Evolutionary conservation across 2,888 invertebrate genomes (phyloP).

Genomic region (Anaspis maculata): DNA sequence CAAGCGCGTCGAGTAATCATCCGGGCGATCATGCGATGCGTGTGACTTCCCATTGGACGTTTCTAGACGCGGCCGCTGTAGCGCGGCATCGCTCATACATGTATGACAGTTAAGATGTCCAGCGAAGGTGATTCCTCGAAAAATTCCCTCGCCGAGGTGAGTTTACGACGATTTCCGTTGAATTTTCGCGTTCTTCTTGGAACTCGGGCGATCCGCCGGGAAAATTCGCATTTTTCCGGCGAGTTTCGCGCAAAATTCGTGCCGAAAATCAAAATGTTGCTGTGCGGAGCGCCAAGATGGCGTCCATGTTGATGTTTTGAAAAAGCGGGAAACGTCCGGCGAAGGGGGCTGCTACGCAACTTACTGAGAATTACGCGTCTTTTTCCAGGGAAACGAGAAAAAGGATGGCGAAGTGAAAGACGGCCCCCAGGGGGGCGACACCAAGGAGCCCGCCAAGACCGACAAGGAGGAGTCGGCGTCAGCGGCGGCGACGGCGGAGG

Average conservation of each 20-base stretch:
- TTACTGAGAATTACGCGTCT: conserved; percentile 7
- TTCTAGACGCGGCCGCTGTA: conserved; percentile 41
- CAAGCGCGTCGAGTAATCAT: neutral
- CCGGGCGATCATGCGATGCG: conserved; percentile 32
- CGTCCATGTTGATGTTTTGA: conserved; percentile 37
- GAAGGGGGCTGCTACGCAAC: no score
- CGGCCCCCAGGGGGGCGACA: conserved; percentile 26
- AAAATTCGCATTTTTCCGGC: neutral
- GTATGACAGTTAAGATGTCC: conserved; percentile 40
- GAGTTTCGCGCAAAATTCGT: conserved; percentile 8
- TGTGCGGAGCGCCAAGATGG: conserved; percentile 38
- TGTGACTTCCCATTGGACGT: conserved; percentile 39
- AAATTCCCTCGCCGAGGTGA: conserved; percentile 38
- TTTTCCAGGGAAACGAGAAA: conserved; percentile 26
- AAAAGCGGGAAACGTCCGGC: conserved; percentile 46
- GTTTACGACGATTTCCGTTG: conserved; percentile 16
- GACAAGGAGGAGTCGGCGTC: neutral
- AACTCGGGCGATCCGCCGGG: no score
- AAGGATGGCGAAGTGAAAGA: conserved; percentile 28
- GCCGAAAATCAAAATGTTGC: conserved; percentile 32
- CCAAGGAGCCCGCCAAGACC: neutral
- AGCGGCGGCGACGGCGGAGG: no score
- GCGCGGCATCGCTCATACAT: no score
- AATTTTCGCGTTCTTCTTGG: no score
- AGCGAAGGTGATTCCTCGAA: conserved; percentile 41